A percentile compares a stretch with the other conserved stretches of the same genome.
phyloP scores from a whole-genome alignment of 2,888 invertebrate genomes.

The Coleophora flavipennella region DNA sequence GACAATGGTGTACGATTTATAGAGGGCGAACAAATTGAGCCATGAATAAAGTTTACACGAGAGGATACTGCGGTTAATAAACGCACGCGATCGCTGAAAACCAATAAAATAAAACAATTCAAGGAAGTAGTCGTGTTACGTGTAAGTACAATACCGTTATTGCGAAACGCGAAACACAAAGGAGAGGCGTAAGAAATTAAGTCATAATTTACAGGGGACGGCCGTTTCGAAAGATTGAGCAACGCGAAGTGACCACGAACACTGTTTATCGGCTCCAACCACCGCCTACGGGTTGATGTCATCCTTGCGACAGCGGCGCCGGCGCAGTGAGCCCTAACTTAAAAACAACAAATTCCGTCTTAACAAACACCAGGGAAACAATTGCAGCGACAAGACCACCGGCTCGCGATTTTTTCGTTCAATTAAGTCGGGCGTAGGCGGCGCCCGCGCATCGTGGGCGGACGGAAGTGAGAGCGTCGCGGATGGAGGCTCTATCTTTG shows the following conservation, averaged over 20 bases:
- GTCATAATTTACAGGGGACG: constrained; percentile 62
- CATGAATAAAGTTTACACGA: constrained; percentile 8
- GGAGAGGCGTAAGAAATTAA: constrained; percentile 56
- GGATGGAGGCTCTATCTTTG: constrained; percentile 45
- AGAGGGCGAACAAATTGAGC: constrained; percentile 11
- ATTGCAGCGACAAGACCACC: constrained; percentile 48
- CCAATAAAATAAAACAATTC: constrained; percentile 21
- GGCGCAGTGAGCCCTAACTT: constrained; percentile 21
- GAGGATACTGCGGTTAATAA: constrained; percentile 22
- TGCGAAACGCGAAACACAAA: constrained; percentile 42
- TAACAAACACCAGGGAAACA: constrained; percentile 26
- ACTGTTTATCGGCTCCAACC: constrained; percentile 46
- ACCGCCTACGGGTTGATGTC: constrained; percentile 66
- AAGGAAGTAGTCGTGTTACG: constrained; percentile 1
- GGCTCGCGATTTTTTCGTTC: constrained; percentile 45
- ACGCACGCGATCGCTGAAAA: constrained; percentile 18
- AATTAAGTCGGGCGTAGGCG: constrained; percentile 61
- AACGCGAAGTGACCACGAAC: constrained; percentile 35
- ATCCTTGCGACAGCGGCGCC: constrained; percentile 26
- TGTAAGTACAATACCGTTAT: constrained; percentile 37
- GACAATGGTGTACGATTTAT: constrained; percentile 9
- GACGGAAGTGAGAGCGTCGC: constrained; percentile 69
- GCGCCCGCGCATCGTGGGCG: constrained; percentile 55
- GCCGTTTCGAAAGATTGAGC: constrained; percentile 52
- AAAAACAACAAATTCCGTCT: constrained; percentile 18